Conservation (phyloP, 2,113 vertebrate species). For the Panthera uncia region DNA sequence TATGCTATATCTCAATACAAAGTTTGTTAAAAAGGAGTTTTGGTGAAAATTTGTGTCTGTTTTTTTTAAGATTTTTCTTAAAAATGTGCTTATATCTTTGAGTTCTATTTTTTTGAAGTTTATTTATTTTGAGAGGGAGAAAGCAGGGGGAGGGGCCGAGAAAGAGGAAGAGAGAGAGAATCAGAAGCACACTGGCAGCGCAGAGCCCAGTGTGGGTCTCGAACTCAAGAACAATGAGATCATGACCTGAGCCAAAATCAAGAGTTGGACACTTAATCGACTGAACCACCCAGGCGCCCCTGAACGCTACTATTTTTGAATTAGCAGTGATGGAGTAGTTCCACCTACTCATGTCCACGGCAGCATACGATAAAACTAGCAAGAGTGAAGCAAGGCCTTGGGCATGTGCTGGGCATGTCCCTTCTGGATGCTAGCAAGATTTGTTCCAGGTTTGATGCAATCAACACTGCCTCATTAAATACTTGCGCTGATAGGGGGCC, state of each 20-base stretch:
- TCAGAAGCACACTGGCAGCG: too few species aligned
- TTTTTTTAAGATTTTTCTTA: background rate
- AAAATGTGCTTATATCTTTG: background rate
- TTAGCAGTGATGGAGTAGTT: background rate
- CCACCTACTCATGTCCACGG: background rate
- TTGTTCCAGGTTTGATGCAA: background rate
- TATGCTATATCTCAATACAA: background rate
- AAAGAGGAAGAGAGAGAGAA: too few species aligned
- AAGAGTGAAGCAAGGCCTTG: background rate
- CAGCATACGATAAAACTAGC: background rate
- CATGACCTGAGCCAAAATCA: too few species aligned
- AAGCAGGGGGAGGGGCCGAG: too few species aligned
- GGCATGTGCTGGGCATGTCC: background rate
- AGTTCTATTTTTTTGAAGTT: background rate
- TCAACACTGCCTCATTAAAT: background rate
- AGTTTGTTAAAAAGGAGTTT: background rate
- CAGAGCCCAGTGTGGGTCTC: too few species aligned
- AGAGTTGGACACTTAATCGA: too few species aligned
- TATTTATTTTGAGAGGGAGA: too few species aligned
- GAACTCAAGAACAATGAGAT: too few species aligned
- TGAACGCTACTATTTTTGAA: background rate
- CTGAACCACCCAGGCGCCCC: too few species aligned
- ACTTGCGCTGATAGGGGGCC: background rate
- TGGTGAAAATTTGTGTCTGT: background rate
- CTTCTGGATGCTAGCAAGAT: background rate